Conservation (phyloP, 2,113 vertebrate species). For the Cololabis saira region DNA sequence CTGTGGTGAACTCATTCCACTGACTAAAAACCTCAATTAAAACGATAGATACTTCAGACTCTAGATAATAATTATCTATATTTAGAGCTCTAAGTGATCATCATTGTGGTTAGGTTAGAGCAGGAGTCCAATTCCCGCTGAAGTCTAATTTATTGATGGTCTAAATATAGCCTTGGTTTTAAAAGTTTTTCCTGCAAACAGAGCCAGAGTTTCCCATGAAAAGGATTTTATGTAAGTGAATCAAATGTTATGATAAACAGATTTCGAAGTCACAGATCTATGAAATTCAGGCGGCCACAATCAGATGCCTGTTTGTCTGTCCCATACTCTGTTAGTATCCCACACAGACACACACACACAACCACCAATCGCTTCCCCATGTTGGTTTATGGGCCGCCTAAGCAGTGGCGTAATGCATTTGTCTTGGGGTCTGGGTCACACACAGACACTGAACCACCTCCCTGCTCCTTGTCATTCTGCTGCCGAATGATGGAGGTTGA, state of each 20-base stretch:
- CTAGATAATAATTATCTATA: conserved; percentile 68
- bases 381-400: conserved; percentile 46
- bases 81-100: conserved; percentile 69
- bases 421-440: conserved; percentile 39
- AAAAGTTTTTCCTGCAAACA: conserved; percentile 44
- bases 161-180: conserved; percentile 67
- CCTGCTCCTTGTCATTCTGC: conserved; percentile 18
- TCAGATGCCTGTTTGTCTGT: conserved; percentile 50
- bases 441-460: conserved; percentile 21
- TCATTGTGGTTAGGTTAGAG: conserved; percentile 68
- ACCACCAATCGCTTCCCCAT: conserved; percentile 41
- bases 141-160: conserved; percentile 63
- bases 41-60: conserved; percentile 64
- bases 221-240: conserved; percentile 58
- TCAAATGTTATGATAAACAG: conserved; percentile 63
- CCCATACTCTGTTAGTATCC: conserved; percentile 28
- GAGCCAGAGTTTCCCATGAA: conserved; percentile 42
- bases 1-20: conserved; percentile 57
- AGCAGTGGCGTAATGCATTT: conserved; percentile 39
- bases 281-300: conserved; percentile 43
- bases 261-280: conserved; percentile 62
- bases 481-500: conserved; percentile 2
- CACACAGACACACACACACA: background rate
- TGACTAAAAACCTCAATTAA: conserved; percentile 67
- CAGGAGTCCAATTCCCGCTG: conserved; percentile 50